Percentiles rank a stretch among this genome's conserved stretches.
Conservation (phyloP, 35 echinoderm and acorn worm species). For the Apostichopus japonicus region DNA sequence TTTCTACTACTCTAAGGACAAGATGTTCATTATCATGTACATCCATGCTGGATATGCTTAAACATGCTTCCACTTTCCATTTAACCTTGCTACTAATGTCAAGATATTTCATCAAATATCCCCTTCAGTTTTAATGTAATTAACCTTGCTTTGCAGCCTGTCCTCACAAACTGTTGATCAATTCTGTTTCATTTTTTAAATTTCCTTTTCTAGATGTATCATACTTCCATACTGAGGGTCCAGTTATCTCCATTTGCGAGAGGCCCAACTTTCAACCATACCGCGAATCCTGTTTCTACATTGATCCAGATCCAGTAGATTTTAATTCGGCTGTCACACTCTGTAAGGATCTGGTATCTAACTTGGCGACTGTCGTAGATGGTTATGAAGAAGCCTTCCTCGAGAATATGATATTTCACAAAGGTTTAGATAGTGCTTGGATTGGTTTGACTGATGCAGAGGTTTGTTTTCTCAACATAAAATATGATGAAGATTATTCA, state of each 20-base stretch:
- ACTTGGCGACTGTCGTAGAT: conserved; percentile 54
- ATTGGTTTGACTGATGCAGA: conserved; percentile 70
- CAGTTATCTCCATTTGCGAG: conserved; percentile 1
- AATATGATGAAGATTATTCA: not conserved
- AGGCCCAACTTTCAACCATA: conserved; percentile 40
- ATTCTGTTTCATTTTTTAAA: not conserved
- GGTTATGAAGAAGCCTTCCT: conserved; percentile 72
- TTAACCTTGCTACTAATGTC: too few relatives aligned
- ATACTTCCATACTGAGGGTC: conserved; percentile 22
- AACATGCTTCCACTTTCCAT: too few relatives aligned
- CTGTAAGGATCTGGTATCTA: conserved; percentile 34
- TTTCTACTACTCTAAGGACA: too few relatives aligned
- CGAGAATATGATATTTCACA: conserved; percentile 58
- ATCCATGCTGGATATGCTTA: too few relatives aligned
- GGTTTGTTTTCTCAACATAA: conserved; percentile 2
- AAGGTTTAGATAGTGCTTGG: conserved; percentile 48
- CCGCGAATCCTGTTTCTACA: conserved; percentile 63
- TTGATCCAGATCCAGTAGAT: not conserved
- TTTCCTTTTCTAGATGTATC: conserved; percentile 7
- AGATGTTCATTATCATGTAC: too few relatives aligned
- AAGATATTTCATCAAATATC: too few relatives aligned
- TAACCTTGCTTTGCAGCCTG: too few relatives aligned
- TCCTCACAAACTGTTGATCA: too few relatives aligned
- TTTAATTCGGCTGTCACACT: conserved; percentile 43
- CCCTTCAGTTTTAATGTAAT: too few relatives aligned